Evolutionary conservation across 2,797 vertebrate species (phyloP).

Genomic region (Gymnothorax javanicus): DNA sequence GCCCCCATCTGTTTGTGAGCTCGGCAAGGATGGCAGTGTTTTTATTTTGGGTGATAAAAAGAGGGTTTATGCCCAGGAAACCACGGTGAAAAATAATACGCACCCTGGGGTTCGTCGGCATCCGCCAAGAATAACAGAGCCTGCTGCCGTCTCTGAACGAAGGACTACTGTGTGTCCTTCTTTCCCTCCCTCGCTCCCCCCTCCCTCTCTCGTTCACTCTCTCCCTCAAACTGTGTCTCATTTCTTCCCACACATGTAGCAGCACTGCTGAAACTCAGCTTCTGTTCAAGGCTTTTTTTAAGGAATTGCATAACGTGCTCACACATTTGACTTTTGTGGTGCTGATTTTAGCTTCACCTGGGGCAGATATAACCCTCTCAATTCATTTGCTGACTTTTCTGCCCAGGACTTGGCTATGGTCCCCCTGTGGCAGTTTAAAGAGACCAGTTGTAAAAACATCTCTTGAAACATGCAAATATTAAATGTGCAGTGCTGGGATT

Average conservation of each 20-base stretch:
- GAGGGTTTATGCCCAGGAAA: constrained; percentile 37
- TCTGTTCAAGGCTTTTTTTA: not conserved
- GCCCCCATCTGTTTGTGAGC: not conserved
- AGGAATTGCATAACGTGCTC: not conserved
- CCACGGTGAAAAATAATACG: constrained; percentile 32
- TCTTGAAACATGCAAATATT: not conserved
- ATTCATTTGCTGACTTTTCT: not conserved
- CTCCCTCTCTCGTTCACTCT: constrained; percentile 20
- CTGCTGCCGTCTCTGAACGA: not conserved
- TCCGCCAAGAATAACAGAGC: constrained; percentile 40
- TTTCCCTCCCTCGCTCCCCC: not conserved
- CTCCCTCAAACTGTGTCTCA: constrained; percentile 24
- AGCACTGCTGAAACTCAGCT: not conserved
- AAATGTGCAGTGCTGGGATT: constrained; percentile 7
- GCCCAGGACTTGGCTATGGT: not conserved
- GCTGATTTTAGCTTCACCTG: not conserved
- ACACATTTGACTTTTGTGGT: not conserved
- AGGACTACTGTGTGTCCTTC: constrained; percentile 20
- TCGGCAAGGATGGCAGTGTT: constrained; percentile 11
- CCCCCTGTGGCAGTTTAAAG: not conserved
- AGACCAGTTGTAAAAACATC: not conserved
- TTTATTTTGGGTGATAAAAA: constrained; percentile 14
- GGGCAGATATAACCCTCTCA: constrained; percentile 6
- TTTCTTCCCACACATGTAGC: not conserved
- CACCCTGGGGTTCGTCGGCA: constrained; percentile 23